Conservation (phyloP, 1,140 invertebrate species). For the Aphis gossypii region DNA sequence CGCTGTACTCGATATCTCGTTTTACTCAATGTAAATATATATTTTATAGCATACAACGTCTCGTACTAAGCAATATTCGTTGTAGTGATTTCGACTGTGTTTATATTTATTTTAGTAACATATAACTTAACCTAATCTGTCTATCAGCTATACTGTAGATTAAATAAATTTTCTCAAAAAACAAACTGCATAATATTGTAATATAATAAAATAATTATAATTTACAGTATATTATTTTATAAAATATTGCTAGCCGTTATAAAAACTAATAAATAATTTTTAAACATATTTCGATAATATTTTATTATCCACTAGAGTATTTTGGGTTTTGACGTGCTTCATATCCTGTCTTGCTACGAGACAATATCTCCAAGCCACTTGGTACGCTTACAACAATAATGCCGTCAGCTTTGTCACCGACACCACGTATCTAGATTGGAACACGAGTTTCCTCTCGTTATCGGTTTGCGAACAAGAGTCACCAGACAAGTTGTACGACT, state of each 20-base stretch:
- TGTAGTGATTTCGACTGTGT: no score
- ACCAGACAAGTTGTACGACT: slow-evolving; percentile 59
- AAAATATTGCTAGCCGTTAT: not conserved
- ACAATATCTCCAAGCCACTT: slow-evolving; percentile 60
- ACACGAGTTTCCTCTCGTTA: slow-evolving; percentile 74
- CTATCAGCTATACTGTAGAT: no score
- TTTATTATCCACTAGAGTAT: slow-evolving; percentile 60
- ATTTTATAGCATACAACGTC: no score
- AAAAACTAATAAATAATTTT: slow-evolving; percentile 18
- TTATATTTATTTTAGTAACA: no score
- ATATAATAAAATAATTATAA: no score
- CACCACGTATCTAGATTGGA: slow-evolving; percentile 69
- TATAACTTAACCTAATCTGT: no score
- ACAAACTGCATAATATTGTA: no score
- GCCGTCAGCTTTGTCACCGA: slow-evolving; percentile 63
- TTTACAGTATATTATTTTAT: no score
- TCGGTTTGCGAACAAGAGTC: slow-evolving; percentile 72
- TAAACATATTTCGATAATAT: slow-evolving; percentile 7
- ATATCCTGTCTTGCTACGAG: slow-evolving; percentile 59
- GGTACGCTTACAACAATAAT: slow-evolving; percentile 61
- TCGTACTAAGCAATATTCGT: no score
- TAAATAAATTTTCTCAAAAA: no score
- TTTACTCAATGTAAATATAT: no score
- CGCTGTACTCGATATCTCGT: no score
- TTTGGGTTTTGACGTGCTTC: slow-evolving; percentile 61